A percentile compares a stretch with the other conserved stretches of the same genome.
These are phyloP conservation scores for Brachycybe producta DNA, from an alignment of 2,888 invertebrate species.

Conservation along the genomic window DNA sequence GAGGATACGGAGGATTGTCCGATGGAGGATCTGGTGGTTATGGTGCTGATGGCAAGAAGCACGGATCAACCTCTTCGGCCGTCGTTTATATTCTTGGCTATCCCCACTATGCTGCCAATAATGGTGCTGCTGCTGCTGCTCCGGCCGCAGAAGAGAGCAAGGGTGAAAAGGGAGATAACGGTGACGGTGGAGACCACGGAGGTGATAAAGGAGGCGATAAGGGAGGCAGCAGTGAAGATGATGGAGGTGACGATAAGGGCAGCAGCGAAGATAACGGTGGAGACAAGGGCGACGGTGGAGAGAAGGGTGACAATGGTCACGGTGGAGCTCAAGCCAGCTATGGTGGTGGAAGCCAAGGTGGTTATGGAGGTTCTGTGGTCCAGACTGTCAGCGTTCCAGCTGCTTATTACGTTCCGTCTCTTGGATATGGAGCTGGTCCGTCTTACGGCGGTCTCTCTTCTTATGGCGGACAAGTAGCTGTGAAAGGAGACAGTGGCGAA, in stretches of 20 bases:
- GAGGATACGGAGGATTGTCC: neutral
- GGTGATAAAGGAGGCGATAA: constrained; percentile 9
- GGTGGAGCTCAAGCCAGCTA: neutral
- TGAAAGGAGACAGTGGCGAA: too few relatives aligned
- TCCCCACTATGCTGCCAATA: constrained; percentile 9
- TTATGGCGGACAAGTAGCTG: neutral
- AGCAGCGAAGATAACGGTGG: neutral
- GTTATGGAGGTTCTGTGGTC: too few relatives aligned
- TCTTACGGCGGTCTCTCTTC: neutral
- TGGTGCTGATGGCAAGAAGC: constrained; percentile 5
- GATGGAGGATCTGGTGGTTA: neutral
- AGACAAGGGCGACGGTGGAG: neutral
- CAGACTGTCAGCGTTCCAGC: too few relatives aligned
- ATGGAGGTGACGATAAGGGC: constrained; percentile 6
- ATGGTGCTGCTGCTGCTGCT: neutral
- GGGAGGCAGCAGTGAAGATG: neutral
- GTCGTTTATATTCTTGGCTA: constrained; percentile 13
- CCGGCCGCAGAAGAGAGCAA: neutral
- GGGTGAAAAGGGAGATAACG: constrained; percentile 6
- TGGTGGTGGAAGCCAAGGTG: constrained; percentile 7
- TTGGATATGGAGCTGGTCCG: neutral
- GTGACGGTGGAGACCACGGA: constrained; percentile 1
- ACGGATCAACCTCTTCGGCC: constrained; percentile 5
- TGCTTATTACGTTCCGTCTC: too few relatives aligned
- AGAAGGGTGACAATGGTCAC: neutral